Evolutionary conservation across 1,140 invertebrate genomes (phyloP).

Genomic region (Saccostrea cuccullata): DNA sequence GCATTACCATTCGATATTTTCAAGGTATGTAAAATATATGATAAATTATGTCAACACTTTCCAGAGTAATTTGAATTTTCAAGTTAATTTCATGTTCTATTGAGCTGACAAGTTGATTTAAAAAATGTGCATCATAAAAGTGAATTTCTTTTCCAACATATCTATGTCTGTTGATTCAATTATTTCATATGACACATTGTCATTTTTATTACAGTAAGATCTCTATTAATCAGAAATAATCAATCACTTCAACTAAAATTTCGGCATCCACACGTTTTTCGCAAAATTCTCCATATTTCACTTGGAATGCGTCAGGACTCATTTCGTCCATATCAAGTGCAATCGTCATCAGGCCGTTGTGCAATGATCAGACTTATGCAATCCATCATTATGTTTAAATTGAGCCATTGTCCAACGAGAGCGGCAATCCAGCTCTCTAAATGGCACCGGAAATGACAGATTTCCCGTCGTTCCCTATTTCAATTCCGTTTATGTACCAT

Average conservation of each 20-base stretch:
- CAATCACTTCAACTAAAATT: background rate
- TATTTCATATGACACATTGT: background rate
- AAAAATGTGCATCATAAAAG: no score
- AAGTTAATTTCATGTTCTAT: background rate
- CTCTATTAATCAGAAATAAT: background rate
- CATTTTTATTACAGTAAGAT: background rate
- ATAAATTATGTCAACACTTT: background rate
- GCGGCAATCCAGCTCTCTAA: background rate
- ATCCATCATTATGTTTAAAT: conserved; percentile 3
- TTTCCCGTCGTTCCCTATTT: background rate
- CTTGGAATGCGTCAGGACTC: background rate
- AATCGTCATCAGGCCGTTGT: background rate
- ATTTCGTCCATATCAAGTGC: background rate
- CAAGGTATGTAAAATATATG: conserved; percentile 76
- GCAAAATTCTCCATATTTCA: background rate
- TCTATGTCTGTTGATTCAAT: background rate
- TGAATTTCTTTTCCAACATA: background rate
- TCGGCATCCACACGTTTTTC: background rate
- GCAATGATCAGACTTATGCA: background rate
- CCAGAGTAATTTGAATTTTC: background rate
- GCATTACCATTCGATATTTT: conserved; percentile 91
- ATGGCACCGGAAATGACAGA: conserved; percentile 15
- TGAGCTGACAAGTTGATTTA: no score
- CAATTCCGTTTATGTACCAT: background rate
- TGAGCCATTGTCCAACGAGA: background rate